Conservation (phyloP, 2,888 invertebrate species). For the Tryphoninae sp. region DNA sequence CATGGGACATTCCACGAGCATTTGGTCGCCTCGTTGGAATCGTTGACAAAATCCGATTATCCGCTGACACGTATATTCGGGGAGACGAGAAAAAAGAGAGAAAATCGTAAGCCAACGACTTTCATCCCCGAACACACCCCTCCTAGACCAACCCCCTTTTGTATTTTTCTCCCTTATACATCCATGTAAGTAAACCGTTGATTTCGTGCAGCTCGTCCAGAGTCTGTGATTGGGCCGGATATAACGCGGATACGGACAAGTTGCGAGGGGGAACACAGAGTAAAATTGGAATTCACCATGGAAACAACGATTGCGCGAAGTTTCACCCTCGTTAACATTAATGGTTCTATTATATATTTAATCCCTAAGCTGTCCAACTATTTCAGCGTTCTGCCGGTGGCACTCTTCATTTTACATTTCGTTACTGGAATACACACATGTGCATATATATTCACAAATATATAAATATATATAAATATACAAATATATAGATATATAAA, state of each 20-base stretch:
- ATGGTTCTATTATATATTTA: conserved; percentile 37
- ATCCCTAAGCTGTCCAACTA: conserved; percentile 34
- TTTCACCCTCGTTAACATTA: conserved; percentile 48
- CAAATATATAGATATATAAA: too few relatives aligned
- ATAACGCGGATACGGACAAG: background rate
- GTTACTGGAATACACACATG: background rate
- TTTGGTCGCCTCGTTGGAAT: conserved; percentile 7
- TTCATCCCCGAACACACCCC: background rate
- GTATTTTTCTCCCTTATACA: conserved; percentile 11
- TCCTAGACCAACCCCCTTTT: background rate
- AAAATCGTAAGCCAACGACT: background rate
- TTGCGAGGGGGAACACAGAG: conserved; percentile 10
- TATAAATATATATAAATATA: background rate
- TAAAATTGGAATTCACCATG: conserved; percentile 19
- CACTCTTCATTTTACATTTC: conserved; percentile 18
- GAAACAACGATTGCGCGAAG: conserved; percentile 21
- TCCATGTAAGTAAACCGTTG: conserved; percentile 54
- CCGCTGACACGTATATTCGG: conserved; percentile 51
- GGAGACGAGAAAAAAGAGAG: background rate
- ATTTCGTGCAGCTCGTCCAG: conserved; percentile 50
- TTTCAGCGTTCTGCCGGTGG: background rate
- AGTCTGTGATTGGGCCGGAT: conserved; percentile 15
- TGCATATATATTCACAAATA: background rate
- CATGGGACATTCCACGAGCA: conserved; percentile 40
- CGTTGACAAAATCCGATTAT: conserved; percentile 64